phyloP scores from a whole-genome alignment of 2,113 vertebrate species.

The Laterallus jamaicensis region DNA sequence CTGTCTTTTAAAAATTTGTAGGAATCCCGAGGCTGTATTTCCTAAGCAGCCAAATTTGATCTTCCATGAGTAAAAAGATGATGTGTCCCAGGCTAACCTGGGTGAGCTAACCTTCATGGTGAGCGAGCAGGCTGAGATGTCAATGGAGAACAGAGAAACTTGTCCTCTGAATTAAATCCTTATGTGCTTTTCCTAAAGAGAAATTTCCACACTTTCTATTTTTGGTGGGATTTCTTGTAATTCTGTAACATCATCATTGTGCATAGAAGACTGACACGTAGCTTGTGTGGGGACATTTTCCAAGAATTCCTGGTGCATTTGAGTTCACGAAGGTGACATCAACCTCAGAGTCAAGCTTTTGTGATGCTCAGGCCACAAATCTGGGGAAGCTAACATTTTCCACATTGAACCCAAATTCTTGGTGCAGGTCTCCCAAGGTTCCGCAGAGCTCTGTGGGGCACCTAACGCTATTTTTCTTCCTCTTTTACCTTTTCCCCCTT shows the following conservation, averaged over 20 bases:
- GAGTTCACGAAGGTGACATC: not conserved
- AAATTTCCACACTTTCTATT: not conserved
- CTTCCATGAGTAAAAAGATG: not conserved
- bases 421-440: not conserved
- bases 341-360: fast-evolving
- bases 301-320: fast-evolving
- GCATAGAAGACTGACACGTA: fast-evolving
- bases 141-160: not conserved
- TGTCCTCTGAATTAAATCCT: not conserved
- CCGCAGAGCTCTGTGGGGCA: not conserved
- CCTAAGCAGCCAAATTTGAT: not conserved
- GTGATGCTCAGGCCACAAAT: not conserved
- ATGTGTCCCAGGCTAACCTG: not conserved
- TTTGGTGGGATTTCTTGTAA: not conserved
- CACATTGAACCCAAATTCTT: fast-evolving
- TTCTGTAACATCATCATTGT: not conserved
- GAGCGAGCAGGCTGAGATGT: not conserved
- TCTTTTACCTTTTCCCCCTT: too few species aligned
- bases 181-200: not conserved
- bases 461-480: not conserved
- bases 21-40: not conserved
- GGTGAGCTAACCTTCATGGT: not conserved
- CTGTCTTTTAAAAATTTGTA: not conserved
- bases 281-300: not conserved
- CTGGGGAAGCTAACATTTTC: not conserved